Evolutionary conservation across 2,888 invertebrate genomes (phyloP).

Genomic region (Synergus gifuensis): DNA sequence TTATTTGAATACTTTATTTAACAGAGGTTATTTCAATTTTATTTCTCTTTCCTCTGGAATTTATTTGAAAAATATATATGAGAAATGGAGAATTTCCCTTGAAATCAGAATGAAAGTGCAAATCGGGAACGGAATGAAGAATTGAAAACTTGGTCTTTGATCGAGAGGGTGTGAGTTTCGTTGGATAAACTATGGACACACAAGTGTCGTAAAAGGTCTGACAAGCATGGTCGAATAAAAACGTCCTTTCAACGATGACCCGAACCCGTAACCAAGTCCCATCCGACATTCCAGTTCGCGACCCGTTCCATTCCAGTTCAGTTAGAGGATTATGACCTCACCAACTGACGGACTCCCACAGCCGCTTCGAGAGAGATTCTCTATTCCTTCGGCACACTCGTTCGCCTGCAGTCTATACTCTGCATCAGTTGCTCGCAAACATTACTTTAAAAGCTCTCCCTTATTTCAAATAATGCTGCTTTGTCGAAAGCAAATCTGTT

Average conservation of each 20-base stretch:
- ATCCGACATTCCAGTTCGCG: slow-evolving; percentile 48
- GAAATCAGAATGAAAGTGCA: slow-evolving; percentile 1
- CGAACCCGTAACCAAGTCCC: slow-evolving; percentile 42
- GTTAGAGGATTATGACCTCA: slow-evolving; percentile 70
- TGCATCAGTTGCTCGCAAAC: slow-evolving; percentile 52
- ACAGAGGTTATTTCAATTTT: background rate
- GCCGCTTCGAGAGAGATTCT: slow-evolving; percentile 58
- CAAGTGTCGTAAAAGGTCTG: slow-evolving; percentile 10
- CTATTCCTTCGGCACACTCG: slow-evolving; percentile 43
- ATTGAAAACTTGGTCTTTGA: slow-evolving; percentile 26
- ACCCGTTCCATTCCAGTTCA: slow-evolving; percentile 59
- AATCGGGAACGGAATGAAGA: slow-evolving; percentile 27
- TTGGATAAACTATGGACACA: background rate
- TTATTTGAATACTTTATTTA: background rate
- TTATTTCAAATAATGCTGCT: slow-evolving; percentile 39
- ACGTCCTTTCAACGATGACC: slow-evolving; percentile 35
- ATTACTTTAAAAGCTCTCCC: slow-evolving; percentile 46
- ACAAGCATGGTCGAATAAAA: slow-evolving; percentile 26
- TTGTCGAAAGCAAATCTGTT: slow-evolving; percentile 44
- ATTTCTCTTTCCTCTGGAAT: background rate
- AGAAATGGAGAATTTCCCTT: background rate
- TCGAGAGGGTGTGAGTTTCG: background rate
- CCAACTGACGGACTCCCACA: slow-evolving; percentile 71
- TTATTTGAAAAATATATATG: background rate
- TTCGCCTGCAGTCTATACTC: slow-evolving; percentile 48